Evolutionary conservation across 2,797 vertebrate species (phyloP), one percentile per base, ranked within the genome.

Genomic region (Sebastes paucispinis): DNA sequence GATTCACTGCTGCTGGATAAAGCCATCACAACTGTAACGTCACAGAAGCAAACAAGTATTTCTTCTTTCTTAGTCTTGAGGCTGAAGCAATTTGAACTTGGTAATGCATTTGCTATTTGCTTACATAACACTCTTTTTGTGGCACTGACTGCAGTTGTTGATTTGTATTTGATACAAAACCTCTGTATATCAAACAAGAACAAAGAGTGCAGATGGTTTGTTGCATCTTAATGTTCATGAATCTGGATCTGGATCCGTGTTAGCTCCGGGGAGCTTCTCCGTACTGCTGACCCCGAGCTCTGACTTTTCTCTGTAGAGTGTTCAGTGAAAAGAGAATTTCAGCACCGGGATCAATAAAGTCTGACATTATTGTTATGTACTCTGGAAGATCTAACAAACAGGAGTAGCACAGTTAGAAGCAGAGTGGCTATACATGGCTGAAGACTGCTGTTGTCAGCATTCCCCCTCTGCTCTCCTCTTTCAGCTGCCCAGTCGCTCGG

Each of bases 401-500:
- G 52, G 43, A 70, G 69, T 4, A 74, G 22, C 52, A 5, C 6
- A 57, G 76, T 47, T 36, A 70, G 80, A 73, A 69, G 50, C 75
- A 69, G 70, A 47, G 64, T 7, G 67, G 73, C 85, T 89, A 55
- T 79, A 76, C 83, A 85, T 70, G 89, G 78, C 87, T 32, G 64
- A 54, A 47, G 84, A 82, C 84, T 87, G 84, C 71, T 85, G 82
- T 72, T 90, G 94, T 94, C 94, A 93, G 90, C 92, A 87, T 94
- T 90, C 89, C 91, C 87, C 77, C 60, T 58, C 81, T 70, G 87
- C 74, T 89, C 90, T 92, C 90, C 80, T 85, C 87, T 89, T 90
- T 93, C 93, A 90, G 91, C 91, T 93, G 93, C 87, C 92, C 83
- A 8, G 83, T 90, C 63, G 60, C 87, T 92, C 90, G 87, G 83